These are phyloP conservation scores for Dipodomys stephensi DNA, from an alignment of 2,113 vertebrate genomes.

Conservation along the genomic window DNA sequence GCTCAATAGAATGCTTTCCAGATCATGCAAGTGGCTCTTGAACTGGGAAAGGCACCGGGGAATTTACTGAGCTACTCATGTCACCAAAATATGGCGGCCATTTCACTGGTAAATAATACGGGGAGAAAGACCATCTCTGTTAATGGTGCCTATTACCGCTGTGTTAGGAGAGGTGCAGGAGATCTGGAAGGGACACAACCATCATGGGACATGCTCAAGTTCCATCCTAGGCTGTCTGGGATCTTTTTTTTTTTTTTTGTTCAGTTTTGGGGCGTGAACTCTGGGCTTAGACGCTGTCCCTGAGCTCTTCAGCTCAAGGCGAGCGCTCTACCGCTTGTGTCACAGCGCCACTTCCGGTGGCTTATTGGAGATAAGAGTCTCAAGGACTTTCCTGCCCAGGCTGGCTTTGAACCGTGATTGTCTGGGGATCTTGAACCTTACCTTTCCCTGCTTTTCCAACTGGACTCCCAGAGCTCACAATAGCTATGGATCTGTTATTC, in stretches of 20 bases:
- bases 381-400: too few species aligned
- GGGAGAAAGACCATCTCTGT: neutral
- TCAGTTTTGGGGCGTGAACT: too few species aligned
- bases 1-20: neutral
- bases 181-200: neutral
- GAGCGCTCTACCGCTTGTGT: too few species aligned
- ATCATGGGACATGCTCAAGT: neutral
- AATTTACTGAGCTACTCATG: neutral
- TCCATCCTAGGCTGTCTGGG: neutral
- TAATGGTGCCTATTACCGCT: neutral
- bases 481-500: neutral
- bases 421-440: neutral
- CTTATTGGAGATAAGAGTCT: too few species aligned
- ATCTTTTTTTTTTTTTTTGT: too few species aligned
- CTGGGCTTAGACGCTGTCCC: too few species aligned
- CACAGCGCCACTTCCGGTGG: too few species aligned
- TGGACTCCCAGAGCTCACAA: accelerated
- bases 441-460: neutral
- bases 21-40: neutral
- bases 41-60: neutral
- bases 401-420: too few species aligned
- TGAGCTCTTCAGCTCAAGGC: too few species aligned
- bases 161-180: neutral
- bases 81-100: too few species aligned
- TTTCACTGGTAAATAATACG: too few species aligned